These are phyloP conservation scores for Cataglyphis hispanica DNA, from an alignment of 1,140 invertebrate genomes.

Conservation along the genomic window DNA sequence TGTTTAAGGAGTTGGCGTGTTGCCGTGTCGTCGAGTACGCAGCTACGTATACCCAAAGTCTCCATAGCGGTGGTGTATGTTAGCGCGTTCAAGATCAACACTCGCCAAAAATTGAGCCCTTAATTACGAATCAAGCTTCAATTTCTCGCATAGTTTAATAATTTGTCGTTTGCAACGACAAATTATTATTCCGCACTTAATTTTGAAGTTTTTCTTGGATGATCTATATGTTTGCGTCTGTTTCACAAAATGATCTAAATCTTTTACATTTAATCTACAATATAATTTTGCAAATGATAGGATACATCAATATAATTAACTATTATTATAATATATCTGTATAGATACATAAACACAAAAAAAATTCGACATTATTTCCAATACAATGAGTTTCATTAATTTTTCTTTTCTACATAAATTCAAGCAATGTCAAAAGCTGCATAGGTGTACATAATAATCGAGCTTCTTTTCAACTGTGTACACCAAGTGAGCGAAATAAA, in stretches of 20 bases:
- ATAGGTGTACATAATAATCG: conserved; percentile 13
- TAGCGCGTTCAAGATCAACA: conserved; percentile 55
- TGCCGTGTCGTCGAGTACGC: conserved; percentile 58
- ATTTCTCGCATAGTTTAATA: conserved; percentile 7
- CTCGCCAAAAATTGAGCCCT: conserved; percentile 49
- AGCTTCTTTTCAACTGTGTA: conserved; percentile 17
- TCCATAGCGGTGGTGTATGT: conserved; percentile 35
- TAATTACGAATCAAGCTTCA: conserved; percentile 60
- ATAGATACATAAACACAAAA: background rate
- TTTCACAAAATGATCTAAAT: background rate
- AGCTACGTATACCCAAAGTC: conserved; percentile 30
- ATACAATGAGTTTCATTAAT: background rate
- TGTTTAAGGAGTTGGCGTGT: conserved; percentile 77
- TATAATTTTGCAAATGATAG: background rate
- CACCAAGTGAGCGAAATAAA: conserved; percentile 34
- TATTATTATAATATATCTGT: background rate
- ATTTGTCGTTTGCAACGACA: background rate
- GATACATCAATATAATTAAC: background rate
- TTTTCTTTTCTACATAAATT: background rate
- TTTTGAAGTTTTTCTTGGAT: background rate
- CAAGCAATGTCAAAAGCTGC: background rate
- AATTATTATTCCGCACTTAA: background rate
- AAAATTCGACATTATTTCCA: background rate
- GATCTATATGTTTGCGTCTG: background rate
- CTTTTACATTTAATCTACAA: background rate